These are phyloP conservation scores for Laupala kohalensis DNA, from an alignment of 1,140 invertebrate genomes.

Conservation along the genomic window DNA sequence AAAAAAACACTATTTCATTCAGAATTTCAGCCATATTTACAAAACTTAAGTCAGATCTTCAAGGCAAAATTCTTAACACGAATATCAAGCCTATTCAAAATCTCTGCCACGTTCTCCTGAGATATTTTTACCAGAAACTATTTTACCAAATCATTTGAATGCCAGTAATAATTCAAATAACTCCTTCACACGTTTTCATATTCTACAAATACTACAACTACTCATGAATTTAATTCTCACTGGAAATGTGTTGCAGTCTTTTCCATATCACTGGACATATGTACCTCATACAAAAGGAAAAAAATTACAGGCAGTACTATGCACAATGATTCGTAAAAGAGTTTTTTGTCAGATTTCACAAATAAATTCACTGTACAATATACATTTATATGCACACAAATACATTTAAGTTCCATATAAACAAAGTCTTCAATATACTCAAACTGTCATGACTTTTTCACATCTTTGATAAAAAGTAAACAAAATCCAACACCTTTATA, in stretches of 20 bases:
- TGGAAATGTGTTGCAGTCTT: background rate
- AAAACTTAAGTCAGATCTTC: background rate
- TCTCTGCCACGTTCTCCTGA: background rate
- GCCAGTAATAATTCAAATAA: too few species aligned
- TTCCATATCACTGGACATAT: background rate
- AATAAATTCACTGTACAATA: background rate
- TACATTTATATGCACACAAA: background rate
- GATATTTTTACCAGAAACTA: too few species aligned
- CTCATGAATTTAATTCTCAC: background rate
- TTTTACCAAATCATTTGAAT: background rate
- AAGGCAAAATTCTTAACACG: too few species aligned
- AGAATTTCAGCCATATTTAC: background rate
- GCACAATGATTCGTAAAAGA: background rate
- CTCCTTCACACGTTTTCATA: too few species aligned
- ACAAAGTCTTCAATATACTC: background rate
- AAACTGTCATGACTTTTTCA: background rate
- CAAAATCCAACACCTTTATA: slow-evolving; percentile 6
- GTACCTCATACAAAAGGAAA: background rate
- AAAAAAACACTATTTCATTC: background rate
- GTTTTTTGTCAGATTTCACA: background rate
- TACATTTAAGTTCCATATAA: background rate
- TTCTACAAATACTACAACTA: background rate
- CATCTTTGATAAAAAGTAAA: background rate
- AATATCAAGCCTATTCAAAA: background rate
- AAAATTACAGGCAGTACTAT: background rate